Evolutionary conservation across 2,113 vertebrate species (phyloP).

Genomic region (Pelmatolapia mariae): DNA sequence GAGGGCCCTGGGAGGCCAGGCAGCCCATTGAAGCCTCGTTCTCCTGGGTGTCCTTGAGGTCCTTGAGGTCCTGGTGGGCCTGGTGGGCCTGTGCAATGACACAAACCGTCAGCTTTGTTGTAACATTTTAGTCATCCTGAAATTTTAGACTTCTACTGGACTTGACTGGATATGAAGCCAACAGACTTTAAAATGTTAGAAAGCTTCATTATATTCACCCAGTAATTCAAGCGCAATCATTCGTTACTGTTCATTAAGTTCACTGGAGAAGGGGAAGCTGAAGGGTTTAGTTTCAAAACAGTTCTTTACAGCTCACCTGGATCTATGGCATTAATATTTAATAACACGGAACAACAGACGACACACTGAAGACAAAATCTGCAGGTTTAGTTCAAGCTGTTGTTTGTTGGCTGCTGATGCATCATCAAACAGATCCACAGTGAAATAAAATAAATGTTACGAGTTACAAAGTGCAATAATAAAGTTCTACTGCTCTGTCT

Average conservation of each 20-base stretch:
- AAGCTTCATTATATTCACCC: not conserved
- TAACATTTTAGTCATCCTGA: not conserved
- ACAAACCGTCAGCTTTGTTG: not conserved
- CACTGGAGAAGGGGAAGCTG: not conserved
- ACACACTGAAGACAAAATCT: not conserved
- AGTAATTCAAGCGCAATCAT: not conserved
- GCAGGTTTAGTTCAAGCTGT: not conserved
- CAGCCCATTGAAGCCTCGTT: slow-evolving; percentile 69
- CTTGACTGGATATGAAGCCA: not conserved
- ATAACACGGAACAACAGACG: rapidly evolving
- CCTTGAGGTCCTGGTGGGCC: slow-evolving; percentile 65
- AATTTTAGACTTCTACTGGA: rapidly evolving
- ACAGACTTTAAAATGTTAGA: not conserved
- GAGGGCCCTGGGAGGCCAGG: slow-evolving; percentile 70
- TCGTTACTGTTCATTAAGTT: not conserved
- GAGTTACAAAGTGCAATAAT: not conserved
- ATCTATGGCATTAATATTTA: not conserved
- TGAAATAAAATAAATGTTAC: not conserved
- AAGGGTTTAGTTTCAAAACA: not conserved
- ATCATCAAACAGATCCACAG: not conserved
- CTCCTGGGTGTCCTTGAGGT: slow-evolving; percentile 75
- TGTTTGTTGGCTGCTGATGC: not conserved
- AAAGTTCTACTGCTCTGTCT: not conserved
- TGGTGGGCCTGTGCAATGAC: slow-evolving; percentile 52
- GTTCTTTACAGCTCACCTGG: not conserved